Percentiles rank a stretch among this genome's conserved stretches.
Conservation (phyloP, 2,113 vertebrate species). For the Alligator sinensis region DNA sequence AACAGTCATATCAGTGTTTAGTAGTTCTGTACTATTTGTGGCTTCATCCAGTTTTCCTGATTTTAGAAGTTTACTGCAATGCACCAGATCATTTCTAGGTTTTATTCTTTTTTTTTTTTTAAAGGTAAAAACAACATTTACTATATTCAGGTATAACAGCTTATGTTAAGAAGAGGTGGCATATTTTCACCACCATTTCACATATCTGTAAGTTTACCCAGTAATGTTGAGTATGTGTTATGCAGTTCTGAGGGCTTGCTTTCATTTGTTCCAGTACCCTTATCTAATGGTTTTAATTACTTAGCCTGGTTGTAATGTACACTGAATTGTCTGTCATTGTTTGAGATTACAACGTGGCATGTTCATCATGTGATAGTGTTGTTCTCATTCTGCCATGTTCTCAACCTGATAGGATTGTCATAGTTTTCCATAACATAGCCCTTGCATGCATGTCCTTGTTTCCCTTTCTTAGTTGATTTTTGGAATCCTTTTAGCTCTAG, state of each 20-base stretch:
- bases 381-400: slow-evolving; percentile 49
- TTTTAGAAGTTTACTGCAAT: too few species aligned
- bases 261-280: neutral
- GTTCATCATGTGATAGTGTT: slow-evolving; percentile 5
- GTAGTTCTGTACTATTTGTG: too few species aligned
- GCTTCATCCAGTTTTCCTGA: too few species aligned
- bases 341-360: neutral
- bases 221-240: neutral
- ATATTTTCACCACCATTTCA: neutral
- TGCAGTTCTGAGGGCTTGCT: neutral
- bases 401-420: neutral
- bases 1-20: too few species aligned
- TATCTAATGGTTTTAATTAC: too few species aligned
- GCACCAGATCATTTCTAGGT: too few species aligned
- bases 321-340: neutral
- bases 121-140: neutral
- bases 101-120: neutral
- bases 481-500: too few species aligned
- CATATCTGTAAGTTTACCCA: neutral
- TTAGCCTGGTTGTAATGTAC: slow-evolving; percentile 19
- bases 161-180: neutral
- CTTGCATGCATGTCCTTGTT: too few species aligned
- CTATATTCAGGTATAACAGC: neutral
- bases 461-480: too few species aligned
- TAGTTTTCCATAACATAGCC: too few species aligned